phyloP scores from a whole-genome alignment of 1,140 invertebrate genomes.

The Arctopsyche grandis region DNA sequence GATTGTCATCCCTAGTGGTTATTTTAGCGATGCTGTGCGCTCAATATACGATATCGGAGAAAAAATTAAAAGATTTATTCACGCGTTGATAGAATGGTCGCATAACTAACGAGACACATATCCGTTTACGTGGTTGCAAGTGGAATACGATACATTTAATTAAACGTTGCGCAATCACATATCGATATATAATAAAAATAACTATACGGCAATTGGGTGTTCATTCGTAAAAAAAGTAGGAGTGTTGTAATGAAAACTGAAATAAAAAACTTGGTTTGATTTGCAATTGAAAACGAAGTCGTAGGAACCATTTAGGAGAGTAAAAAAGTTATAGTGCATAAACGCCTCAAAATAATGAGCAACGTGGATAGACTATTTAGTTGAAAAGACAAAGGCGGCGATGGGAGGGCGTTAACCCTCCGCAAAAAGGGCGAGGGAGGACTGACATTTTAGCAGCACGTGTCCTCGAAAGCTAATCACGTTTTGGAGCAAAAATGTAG shows the following conservation, averaged over 20 bases:
- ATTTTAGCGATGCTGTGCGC: background rate
- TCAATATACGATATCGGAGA: no score
- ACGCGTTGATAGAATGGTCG: no score
- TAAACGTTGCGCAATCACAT: no score
- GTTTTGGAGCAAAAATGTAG: background rate
- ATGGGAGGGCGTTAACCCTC: constrained; percentile 38
- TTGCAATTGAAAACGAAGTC: background rate
- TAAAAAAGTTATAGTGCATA: constrained; percentile 30
- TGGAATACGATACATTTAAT: no score
- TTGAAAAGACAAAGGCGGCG: constrained; percentile 39
- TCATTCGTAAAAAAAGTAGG: background rate
- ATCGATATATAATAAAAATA: no score
- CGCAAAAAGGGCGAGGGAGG: constrained; percentile 23
- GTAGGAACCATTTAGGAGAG: no score
- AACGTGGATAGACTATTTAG: constrained; percentile 38
- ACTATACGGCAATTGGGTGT: no score
- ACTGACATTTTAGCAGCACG: constrained; percentile 27
- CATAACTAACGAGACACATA: no score
- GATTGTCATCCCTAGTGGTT: background rate
- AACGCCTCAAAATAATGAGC: background rate
- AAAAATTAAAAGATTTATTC: no score
- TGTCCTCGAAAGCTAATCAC: constrained; percentile 40
- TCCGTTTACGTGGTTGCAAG: no score
- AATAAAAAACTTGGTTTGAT: background rate
- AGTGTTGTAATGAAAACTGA: background rate